These are phyloP conservation scores for Drosophila mettleri DNA, from an alignment of 2,888 invertebrate species.

Conservation along the genomic window DNA sequence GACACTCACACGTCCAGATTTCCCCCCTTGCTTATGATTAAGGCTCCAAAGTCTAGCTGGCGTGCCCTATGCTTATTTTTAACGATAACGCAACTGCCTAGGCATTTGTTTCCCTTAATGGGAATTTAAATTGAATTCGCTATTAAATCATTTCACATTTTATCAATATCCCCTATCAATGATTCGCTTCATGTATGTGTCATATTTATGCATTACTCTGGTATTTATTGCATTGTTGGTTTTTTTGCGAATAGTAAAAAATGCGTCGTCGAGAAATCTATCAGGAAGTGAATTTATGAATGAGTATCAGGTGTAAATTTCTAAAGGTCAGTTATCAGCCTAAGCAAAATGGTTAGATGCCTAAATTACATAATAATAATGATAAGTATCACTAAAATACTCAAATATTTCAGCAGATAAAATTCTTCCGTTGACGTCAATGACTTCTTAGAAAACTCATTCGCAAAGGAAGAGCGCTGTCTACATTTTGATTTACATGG, in stretches of 20 bases:
- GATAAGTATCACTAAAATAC: neutral
- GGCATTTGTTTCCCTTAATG: conserved; percentile 39
- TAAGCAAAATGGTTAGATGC: conserved; percentile 14
- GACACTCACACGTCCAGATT: conserved; percentile 9
- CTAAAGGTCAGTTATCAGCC: conserved; percentile 43
- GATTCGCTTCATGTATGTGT: conserved; percentile 28
- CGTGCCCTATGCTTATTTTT: conserved; percentile 58
- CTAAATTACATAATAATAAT: neutral
- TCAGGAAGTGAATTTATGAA: conserved; percentile 51
- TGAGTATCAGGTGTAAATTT: conserved; percentile 22
- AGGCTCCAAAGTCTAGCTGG: conserved; percentile 66
- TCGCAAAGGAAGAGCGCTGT: neutral
- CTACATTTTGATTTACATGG: neutral
- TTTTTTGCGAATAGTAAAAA: conserved; percentile 17
- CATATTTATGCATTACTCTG: conserved; percentile 39
- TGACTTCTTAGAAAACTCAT: neutral
- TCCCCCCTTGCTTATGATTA: conserved; percentile 54
- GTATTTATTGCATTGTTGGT: conserved; percentile 48
- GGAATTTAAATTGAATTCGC: conserved; percentile 49
- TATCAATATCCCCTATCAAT: conserved; percentile 14
- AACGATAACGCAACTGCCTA: conserved; percentile 52
- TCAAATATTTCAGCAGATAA: conserved; percentile 25
- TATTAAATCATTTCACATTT: conserved; percentile 32
- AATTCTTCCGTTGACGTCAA: conserved; percentile 53
- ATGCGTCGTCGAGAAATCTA: conserved; percentile 37